Evolutionary conservation across 2,797 vertebrate species (phyloP), one percentile per base, ranked within the genome.

Genomic region (Lithobates pipiens): DNA sequence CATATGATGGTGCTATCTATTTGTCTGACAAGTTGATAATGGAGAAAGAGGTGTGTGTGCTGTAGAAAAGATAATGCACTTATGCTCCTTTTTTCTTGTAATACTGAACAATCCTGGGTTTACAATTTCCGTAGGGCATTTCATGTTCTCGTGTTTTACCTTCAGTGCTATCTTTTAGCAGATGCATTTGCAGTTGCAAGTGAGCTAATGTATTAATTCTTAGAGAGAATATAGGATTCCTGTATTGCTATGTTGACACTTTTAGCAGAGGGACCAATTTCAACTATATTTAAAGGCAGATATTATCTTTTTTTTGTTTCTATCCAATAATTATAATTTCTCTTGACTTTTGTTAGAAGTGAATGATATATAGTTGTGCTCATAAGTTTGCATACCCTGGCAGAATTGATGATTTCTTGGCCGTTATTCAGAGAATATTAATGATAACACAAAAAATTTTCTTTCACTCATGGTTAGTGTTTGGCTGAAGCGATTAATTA

Each of bases 91-190:
- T 25, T 46, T 44, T 27, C 72, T 50, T 44, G 72, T 39, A 25
- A 16, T 32, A 39, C 50, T 54, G 32, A 27, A 79, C 27, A 71
- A 71, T 39, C 13, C 3, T 25, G 23, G 42, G 32, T 71, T n/a
- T 71, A 61, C 68, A n/a, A 36, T 80, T 34, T 80, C 68, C 68
- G 32, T 69, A 79, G 76, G 32, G 76, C 25, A 77, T 77, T 74
- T 63, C 36, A 77, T 77, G 11, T n/a, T 44, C 39, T 73, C 69
- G 21, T 57, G 23, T 29, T 57, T 34, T 76, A 23, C 74, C 10
- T 76, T 76, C 42, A 42, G 46, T 76, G 46, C 54, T 13, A 23
- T 61, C 32, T 77, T 79, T 46, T 36, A 80, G 42, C 67, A 46
- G 10, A 57, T 57, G 65, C 29, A 69, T 70, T 69, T 69, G 15